Evolutionary conservation across 92 coral and sea anemone genomes (phyloP).

Genomic region (Muricea muricata): DNA sequence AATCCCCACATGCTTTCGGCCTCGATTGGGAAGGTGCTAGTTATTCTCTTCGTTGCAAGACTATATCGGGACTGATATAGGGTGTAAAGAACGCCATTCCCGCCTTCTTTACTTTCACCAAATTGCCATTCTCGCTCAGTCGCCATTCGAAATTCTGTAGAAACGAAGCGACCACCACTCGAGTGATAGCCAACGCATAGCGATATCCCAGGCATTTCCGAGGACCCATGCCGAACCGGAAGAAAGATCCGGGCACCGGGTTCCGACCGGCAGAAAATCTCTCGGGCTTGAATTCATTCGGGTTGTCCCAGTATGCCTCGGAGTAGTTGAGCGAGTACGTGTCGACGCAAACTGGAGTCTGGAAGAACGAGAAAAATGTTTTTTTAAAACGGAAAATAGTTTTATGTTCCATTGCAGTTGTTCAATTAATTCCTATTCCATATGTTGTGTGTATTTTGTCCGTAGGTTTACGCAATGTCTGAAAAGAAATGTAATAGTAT

Average conservation of each 20-base stretch:
- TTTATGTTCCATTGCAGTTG: too few relatives aligned
- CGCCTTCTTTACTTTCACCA: constrained; percentile 62
- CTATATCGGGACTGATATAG: constrained; percentile 75
- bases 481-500: too few relatives aligned
- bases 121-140: constrained; percentile 51
- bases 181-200: constrained; percentile 83
- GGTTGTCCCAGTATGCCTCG: constrained; percentile 78
- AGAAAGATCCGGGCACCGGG: constrained; percentile 76
- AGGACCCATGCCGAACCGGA: constrained; percentile 96
- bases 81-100: constrained; percentile 88
- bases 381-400: not conserved
- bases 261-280: constrained; percentile 74
- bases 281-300: constrained; percentile 79
- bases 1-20: too few relatives aligned
- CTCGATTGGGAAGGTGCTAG: too few relatives aligned
- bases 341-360: constrained; percentile 93
- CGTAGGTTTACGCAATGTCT: too few relatives aligned
- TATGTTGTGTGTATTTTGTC: too few relatives aligned
- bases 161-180: constrained; percentile 73
- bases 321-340: constrained; percentile 83
- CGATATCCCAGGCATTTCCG: constrained; percentile 91
- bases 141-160: constrained; percentile 68
- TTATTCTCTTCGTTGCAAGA: constrained; percentile 55
- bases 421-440: too few relatives aligned
- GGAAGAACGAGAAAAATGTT: not conserved